Conservation (phyloP, 64 coral and sea anemone species). For the Montipora cactus region DNA sequence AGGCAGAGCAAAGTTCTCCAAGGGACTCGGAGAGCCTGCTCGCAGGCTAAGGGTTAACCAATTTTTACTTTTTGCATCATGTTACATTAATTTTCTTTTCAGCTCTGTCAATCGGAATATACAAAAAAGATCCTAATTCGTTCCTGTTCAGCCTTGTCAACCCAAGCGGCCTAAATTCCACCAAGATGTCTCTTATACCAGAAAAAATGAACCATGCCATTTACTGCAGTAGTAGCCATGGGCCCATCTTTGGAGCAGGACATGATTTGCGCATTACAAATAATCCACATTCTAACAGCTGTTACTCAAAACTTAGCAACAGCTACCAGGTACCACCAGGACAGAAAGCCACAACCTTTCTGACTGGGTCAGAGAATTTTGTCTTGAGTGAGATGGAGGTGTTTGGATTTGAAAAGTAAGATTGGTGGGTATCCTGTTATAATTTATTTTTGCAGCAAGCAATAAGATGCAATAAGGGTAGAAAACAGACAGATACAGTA, state of each 20-base stretch:
- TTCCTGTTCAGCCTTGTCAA: conserved; percentile 83
- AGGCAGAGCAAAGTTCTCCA: no score
- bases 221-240: conserved; percentile 26
- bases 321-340: conserved; percentile 39
- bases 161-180: conserved; percentile 12
- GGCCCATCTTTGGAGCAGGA: conserved; percentile 66
- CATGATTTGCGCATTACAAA: conserved; percentile 56
- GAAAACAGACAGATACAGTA: neutral
- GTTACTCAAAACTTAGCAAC: neutral
- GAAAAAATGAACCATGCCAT: conserved; percentile 26
- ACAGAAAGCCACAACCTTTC: neutral
- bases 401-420: conserved; percentile 22
- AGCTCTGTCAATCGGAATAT: neutral
- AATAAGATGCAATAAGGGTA: neutral
- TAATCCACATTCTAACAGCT: conserved; percentile 1
- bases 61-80: no score
- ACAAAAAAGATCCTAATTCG: conserved; percentile 2
- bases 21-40: no score
- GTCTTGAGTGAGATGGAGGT: conserved; percentile 48
- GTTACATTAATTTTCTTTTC: neutral
- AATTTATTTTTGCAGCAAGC: no score
- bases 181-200: conserved; percentile 38
- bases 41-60: no score
- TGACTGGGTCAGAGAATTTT: conserved; percentile 40
- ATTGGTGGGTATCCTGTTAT: neutral